Percentiles rank a stretch among this genome's conserved stretches.
phyloP scores from a whole-genome alignment of 2,113 vertebrate genomes.

The Epinephelus moara region DNA sequence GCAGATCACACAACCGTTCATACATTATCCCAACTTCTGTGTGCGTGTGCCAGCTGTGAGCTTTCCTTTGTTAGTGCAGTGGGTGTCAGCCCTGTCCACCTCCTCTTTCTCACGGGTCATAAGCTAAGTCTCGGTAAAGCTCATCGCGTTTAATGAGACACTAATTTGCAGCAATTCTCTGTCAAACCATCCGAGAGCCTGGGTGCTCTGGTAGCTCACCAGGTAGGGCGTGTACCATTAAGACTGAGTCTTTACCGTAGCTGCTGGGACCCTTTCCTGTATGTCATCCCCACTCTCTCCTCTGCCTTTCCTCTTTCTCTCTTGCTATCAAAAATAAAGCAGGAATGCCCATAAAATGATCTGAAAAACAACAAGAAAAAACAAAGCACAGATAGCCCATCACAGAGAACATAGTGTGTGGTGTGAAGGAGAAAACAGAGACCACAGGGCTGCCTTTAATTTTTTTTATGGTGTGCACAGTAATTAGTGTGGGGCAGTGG shows the following conservation, averaged over 20 bases:
- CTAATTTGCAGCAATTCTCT: conserved; percentile 53
- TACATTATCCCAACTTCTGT: background rate
- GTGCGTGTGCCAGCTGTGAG: background rate
- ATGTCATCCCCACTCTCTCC: too few species aligned
- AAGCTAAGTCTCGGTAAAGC: conserved; percentile 43
- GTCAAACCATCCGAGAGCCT: conserved; percentile 41
- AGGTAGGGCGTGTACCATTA: too few species aligned
- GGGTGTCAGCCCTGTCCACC: conserved; percentile 16
- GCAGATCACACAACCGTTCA: background rate
- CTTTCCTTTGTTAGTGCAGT: background rate
- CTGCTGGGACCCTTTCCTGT: too few species aligned
- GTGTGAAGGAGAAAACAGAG: background rate
- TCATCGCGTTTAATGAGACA: conserved; percentile 58
- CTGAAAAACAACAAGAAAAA: too few species aligned
- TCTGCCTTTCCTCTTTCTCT: too few species aligned
- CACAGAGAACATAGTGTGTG: background rate
- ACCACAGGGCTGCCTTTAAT: conserved; percentile 1
- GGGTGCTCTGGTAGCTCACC: too few species aligned
- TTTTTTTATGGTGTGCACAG: background rate
- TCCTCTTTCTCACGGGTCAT: conserved; percentile 40
- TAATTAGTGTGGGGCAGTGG: background rate
- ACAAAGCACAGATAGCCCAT: conserved; percentile 11
- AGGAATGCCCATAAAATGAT: too few species aligned
- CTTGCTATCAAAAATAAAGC: too few species aligned
- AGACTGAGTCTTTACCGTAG: too few species aligned